Evolutionary conservation across 2,888 invertebrate species (phyloP).

Genomic region (Ecliptopera silaceata): DNA sequence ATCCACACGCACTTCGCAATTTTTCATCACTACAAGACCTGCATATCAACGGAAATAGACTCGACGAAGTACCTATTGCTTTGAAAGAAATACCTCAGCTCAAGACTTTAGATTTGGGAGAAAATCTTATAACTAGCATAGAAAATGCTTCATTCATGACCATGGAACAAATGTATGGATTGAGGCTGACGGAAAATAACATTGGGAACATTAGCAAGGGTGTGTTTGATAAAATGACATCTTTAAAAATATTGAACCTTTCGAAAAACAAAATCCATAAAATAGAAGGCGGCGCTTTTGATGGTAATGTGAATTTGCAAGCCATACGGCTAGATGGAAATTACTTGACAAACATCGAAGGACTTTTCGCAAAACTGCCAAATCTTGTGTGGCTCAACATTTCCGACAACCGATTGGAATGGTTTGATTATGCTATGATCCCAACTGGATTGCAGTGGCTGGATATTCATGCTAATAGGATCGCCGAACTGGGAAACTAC

Average conservation of each 20-base stretch:
- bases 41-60: conserved; percentile 91
- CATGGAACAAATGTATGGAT: conserved; percentile 90
- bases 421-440: conserved; percentile 93
- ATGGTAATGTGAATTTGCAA: conserved; percentile 89
- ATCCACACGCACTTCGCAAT: conserved; percentile 89
- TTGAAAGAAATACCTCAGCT: conserved; percentile 89
- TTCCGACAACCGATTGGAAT: conserved; percentile 91
- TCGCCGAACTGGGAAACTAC: conserved; percentile 92
- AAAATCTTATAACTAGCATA: conserved; percentile 91
- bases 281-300: conserved; percentile 90
- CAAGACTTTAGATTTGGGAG: conserved; percentile 91
- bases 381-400: conserved; percentile 93
- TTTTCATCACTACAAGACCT: conserved; percentile 91
- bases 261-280: conserved; percentile 92
- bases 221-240: conserved; percentile 89
- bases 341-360: conserved; percentile 89
- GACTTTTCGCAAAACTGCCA: conserved; percentile 90
- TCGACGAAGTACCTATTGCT: conserved; percentile 89
- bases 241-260: conserved; percentile 91
- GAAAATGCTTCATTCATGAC: conserved; percentile 91
- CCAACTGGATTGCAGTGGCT: conserved; percentile 93
- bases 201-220: conserved; percentile 91
- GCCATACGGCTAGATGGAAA: conserved; percentile 93
- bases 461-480: conserved; percentile 92
- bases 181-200: conserved; percentile 93